Percentiles rank a stretch among this genome's conserved stretches.
phyloP scores from a whole-genome alignment of 2,797 vertebrate species.

The Sphenopsis melanotis region DNA sequence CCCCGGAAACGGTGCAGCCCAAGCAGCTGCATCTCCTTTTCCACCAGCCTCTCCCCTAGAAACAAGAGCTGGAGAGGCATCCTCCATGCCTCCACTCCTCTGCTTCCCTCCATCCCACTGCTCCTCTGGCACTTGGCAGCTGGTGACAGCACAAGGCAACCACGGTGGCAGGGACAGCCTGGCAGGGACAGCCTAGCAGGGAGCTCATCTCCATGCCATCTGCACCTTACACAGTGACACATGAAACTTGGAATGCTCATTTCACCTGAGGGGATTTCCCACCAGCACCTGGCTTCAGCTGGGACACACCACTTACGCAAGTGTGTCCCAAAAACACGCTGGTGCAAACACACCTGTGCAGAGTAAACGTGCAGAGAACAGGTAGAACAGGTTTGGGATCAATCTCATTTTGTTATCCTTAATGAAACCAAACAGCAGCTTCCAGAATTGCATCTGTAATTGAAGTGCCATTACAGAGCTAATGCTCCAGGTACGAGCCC shows the following conservation, averaged over 20 bases:
- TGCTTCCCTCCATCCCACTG: not conserved
- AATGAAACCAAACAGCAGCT: not conserved
- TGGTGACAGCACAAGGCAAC: not conserved
- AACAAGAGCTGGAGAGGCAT: not conserved
- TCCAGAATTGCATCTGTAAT: not conserved
- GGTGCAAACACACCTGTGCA: not conserved
- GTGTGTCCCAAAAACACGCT: rapidly evolving
- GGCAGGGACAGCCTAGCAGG: not conserved
- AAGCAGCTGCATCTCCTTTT: not conserved
- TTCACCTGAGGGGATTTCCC: not conserved
- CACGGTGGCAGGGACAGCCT: not conserved
- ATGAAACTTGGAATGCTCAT: not conserved
- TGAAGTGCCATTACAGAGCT: not conserved
- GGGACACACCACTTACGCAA: rapidly evolving
- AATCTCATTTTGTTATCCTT: not conserved
- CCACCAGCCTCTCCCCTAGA: not conserved
- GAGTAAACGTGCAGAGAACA: rapidly evolving
- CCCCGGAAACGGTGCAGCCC: not conserved
- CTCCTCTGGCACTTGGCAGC: not conserved
- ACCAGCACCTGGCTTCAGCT: not conserved
- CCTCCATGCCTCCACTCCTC: not conserved
- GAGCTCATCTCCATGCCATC: not conserved
- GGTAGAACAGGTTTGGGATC: not conserved
- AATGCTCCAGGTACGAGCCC: not conserved
- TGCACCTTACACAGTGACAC: not conserved